These are phyloP conservation scores for Trichosurus vulpecula DNA, from an alignment of 2,797 vertebrate species.

Conservation along the genomic window DNA sequence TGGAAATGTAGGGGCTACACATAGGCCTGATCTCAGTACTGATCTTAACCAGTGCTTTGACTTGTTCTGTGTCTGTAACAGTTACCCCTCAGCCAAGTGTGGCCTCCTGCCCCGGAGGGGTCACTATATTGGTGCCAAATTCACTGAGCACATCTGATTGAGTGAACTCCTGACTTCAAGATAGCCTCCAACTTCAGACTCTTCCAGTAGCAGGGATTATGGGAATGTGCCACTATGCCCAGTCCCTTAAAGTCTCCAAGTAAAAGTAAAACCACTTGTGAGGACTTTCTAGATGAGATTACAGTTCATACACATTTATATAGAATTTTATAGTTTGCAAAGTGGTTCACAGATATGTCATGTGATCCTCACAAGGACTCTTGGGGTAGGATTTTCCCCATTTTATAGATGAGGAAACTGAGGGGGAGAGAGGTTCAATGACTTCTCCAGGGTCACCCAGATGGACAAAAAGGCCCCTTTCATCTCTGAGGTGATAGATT, in stretches of 20 bases:
- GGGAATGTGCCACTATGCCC: too few relatives aligned
- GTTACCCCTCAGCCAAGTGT: neutral
- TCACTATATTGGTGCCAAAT: neutral
- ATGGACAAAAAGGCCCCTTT: neutral
- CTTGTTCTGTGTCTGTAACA: neutral
- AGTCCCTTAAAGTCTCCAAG: neutral
- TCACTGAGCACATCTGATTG: neutral
- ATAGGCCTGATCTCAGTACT: neutral
- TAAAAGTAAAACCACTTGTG: neutral
- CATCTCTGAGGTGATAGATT: neutral
- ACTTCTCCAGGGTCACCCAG: neutral
- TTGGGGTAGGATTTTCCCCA: neutral
- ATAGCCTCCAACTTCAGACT: neutral
- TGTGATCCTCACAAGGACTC: neutral
- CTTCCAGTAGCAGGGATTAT: neutral
- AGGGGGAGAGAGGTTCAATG: neutral
- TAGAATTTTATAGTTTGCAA: neutral
- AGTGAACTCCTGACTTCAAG: neutral
- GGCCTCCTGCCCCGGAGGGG: neutral
- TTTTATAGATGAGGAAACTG: neutral
- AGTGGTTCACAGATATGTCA: neutral
- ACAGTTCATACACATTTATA: neutral
- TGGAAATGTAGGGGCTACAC: neutral
- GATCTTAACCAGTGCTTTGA: neutral
- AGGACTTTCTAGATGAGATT: neutral